Base-by-base conservation (phyloP, 1,140 invertebrate genomes). In the Wasmannia auropunctata region DNA sequence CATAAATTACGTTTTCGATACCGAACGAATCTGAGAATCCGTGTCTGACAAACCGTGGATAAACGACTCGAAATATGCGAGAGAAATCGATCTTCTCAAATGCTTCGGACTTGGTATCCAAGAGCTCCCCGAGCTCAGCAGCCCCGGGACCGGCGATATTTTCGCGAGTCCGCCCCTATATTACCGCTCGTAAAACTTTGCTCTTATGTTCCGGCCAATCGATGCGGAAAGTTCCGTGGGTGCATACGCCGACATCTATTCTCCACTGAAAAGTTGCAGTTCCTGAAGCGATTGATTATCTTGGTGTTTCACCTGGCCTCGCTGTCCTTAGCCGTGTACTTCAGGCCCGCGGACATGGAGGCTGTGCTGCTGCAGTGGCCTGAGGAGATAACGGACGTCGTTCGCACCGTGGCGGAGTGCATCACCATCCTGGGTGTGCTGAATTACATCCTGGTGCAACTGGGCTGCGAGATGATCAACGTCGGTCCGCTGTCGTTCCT, bases 401-500 rank as follows among this genome's bases (percentile, higher is more conserved):
- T 87, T 72, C 93, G 96, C 91, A 93, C 94, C 75, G 92, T 92
- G 46, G 91, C 94, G 87, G 99, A 99, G 96, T 95, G 98, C 65
- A 96, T 97, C 2, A 98, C 98, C 1, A 96, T 99, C 65, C 91
- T 97, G 2, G 98, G 98, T 40, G 98, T 99, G 49, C 92, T 99
- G 0, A 97, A 97, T 90, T 99, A 98, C 93, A 97, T 99, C n/a
- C 95, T 99, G 81, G 95, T 99, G 58, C 98, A 99, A 93, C 98
- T 99, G 94, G 97, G 98, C 0, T 97, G 98, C 89, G 99, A 99
- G 95, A 97, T 99, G 77, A 97, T 98, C 92, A 98, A 99, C 94
- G 98, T 99, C 94, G 99, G 99, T 51, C 93, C 99, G 22, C 95
- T 96, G 46, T 98, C 98, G 1, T 99, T 99, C 95, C 94, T 99